A percentile compares a stretch with the other conserved stretches of the same genome.
phyloP scores from a whole-genome alignment of 1,140 invertebrate species.

The Eumaeus atala region DNA sequence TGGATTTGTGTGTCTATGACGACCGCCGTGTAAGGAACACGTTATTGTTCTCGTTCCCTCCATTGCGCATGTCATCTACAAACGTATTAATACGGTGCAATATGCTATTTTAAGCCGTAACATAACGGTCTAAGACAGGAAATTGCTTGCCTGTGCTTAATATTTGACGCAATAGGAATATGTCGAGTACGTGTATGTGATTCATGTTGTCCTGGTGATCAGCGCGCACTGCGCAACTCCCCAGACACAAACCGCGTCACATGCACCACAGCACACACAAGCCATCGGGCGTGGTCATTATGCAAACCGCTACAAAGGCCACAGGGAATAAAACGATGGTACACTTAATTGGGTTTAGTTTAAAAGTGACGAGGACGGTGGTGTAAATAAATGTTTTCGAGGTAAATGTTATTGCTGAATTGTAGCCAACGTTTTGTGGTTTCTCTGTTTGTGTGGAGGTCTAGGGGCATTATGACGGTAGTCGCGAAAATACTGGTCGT shows the following conservation, averaged over 20 bases:
- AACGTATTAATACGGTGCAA: background rate
- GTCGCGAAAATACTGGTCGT: too few species aligned
- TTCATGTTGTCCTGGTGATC: constrained; percentile 55
- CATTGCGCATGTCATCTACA: constrained; percentile 31
- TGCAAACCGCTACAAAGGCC: constrained; percentile 20
- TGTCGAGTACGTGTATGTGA: constrained; percentile 27
- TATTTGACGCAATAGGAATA: constrained; percentile 35
- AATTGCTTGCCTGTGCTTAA: constrained; percentile 16
- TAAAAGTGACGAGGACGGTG: too few species aligned
- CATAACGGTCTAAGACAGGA: constrained; percentile 14
- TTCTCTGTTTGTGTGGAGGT: too few species aligned
- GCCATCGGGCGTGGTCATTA: constrained; percentile 26
- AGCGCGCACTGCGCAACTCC: constrained; percentile 73
- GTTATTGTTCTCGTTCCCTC: constrained; percentile 24
- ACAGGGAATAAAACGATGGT: background rate
- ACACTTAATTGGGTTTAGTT: too few species aligned
- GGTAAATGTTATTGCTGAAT: too few species aligned
- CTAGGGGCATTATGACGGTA: too few species aligned
- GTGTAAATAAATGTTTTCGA: too few species aligned
- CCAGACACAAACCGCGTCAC: constrained; percentile 60
- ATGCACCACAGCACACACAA: constrained; percentile 35
- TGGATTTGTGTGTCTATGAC: constrained; percentile 18
- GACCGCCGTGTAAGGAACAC: constrained; percentile 16
- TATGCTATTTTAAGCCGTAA: constrained; percentile 19
- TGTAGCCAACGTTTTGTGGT: too few species aligned